Conservation (phyloP, 2,797 vertebrate species). For the Monodelphis domestica region DNA sequence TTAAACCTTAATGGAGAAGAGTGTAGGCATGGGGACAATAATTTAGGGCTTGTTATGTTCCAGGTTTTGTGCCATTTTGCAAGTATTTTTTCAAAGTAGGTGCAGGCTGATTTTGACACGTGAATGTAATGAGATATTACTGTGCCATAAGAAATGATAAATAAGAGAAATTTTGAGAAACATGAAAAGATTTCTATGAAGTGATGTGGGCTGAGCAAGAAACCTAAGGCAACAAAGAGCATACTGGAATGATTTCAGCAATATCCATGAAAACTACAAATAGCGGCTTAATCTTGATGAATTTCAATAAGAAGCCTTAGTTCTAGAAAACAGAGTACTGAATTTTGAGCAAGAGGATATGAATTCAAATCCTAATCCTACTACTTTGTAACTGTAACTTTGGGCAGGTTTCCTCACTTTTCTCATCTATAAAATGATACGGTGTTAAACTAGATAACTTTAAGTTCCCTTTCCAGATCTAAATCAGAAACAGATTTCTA, state of each 20-base stretch:
- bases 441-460: neutral
- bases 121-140: neutral
- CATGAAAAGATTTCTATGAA: neutral
- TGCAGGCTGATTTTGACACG: neutral
- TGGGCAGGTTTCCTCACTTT: neutral
- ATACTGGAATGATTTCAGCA: neutral
- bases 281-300: neutral
- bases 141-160: neutral
- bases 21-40: too few relatives aligned
- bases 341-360: neutral
- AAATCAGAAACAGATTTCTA: neutral
- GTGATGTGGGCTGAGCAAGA: neutral
- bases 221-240: neutral
- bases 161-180: neutral
- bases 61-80: neutral
- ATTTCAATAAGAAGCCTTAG: conserved; percentile 18
- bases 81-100: neutral
- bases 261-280: neutral
- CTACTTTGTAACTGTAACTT: neutral
- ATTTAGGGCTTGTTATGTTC: neutral
- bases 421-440: neutral
- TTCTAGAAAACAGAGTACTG: neutral
- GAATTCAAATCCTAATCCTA: conserved; percentile 3
- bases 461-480: neutral
- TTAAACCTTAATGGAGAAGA: too few relatives aligned